Conservation (phyloP, 2,113 vertebrate species). For the Capreolus pygargus region DNA sequence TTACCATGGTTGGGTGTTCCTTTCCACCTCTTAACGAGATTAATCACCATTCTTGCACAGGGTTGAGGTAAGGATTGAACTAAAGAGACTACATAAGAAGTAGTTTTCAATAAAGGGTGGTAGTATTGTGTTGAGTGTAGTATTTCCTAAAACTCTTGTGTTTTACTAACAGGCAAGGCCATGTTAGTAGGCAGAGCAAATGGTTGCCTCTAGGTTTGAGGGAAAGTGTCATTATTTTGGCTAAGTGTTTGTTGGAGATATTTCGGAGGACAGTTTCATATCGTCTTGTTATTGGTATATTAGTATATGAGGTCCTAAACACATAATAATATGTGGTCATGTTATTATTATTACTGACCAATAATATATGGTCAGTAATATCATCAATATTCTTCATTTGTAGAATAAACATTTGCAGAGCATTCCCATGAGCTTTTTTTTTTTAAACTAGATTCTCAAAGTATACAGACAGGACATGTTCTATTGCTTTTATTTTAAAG, state of each 20-base stretch:
- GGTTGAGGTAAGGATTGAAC: not conserved
- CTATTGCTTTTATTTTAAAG: constrained; percentile 19
- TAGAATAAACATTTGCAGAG: not conserved
- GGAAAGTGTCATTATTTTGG: not conserved
- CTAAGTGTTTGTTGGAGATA: not conserved
- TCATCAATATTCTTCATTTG: not conserved
- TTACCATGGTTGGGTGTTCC: not conserved
- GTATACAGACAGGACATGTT: not conserved
- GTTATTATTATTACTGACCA: no score
- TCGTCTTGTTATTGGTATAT: not conserved
- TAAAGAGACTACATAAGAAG: not conserved
- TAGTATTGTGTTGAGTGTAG: not conserved
- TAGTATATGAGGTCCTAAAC: not conserved
- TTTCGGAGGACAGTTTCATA: constrained; percentile 14
- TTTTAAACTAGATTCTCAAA: not conserved
- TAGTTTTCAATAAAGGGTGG: not conserved
- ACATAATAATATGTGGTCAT: no score
- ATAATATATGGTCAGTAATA: not conserved
- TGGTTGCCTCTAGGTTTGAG: not conserved
- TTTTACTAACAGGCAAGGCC: not conserved
- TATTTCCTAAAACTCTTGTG: not conserved
- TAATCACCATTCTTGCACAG: not conserved
- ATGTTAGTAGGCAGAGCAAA: not conserved
- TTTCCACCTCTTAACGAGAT: not conserved
- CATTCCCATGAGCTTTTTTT: not conserved